phyloP scores from a whole-genome alignment of 2,888 invertebrate species.

The Netelia fuscicornis region DNA sequence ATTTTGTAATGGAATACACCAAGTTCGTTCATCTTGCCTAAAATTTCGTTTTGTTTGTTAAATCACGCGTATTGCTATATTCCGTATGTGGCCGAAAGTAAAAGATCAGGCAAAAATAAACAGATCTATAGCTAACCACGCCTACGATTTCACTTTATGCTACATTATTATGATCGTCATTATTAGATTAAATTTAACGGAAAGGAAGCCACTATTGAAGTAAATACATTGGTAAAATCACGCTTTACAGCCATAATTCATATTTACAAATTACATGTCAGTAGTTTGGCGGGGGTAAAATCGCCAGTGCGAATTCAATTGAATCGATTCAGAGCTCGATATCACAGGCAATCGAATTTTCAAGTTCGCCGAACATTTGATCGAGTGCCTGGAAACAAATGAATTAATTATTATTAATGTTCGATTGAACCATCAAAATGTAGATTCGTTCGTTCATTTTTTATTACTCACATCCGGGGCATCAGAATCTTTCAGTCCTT shows the following conservation, averaged over 20 bases:
- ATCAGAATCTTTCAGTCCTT: slow-evolving; percentile 73
- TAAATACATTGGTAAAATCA: slow-evolving; percentile 46
- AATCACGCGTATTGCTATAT: neutral
- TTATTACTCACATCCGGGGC: slow-evolving; percentile 77
- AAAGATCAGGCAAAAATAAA: slow-evolving; percentile 13
- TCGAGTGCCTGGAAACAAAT: slow-evolving; percentile 77
- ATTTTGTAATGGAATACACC: slow-evolving; percentile 1
- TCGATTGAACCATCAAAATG: neutral
- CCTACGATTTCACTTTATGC: neutral
- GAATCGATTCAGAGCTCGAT: slow-evolving; percentile 74
- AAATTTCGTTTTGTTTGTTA: neutral
- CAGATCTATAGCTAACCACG: neutral
- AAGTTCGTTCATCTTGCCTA: slow-evolving; percentile 2
- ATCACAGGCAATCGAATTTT: slow-evolving; percentile 78
- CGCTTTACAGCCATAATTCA: slow-evolving; percentile 62
- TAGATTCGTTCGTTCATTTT: neutral
- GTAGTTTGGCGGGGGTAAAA: slow-evolving; percentile 7
- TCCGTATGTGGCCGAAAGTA: neutral
- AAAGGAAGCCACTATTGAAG: slow-evolving; percentile 13
- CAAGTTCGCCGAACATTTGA: slow-evolving; percentile 80
- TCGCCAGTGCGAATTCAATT: neutral
- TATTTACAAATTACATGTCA: slow-evolving; percentile 75
- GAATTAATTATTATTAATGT: slow-evolving; percentile 1
- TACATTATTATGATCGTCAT: neutral
- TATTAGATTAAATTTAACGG: slow-evolving; percentile 22